These are phyloP conservation scores for Hirudo medicinalis DNA, from an alignment of 1,140 invertebrate species.

Conservation along the genomic window DNA sequence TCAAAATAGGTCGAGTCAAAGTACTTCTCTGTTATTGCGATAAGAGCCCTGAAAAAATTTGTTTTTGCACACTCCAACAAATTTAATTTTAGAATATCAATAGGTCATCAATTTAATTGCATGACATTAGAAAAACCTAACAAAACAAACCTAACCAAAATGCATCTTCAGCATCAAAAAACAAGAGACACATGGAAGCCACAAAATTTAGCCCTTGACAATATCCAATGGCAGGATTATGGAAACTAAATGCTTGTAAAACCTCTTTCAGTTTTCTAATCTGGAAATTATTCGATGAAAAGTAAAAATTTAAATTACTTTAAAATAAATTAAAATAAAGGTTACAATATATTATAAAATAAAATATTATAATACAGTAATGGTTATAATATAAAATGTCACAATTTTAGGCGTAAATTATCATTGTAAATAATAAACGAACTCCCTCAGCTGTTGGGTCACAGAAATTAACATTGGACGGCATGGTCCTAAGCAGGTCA, in stretches of 20 bases:
- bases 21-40: slow-evolving; percentile 45
- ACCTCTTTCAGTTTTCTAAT: slow-evolving; percentile 44
- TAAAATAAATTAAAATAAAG: too few relatives aligned
- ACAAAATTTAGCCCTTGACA: slow-evolving; percentile 50
- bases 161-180: slow-evolving; percentile 45
- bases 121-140: neutral
- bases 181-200: slow-evolving; percentile 44
- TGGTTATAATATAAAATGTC: too few relatives aligned
- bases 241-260: slow-evolving; percentile 45
- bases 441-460: slow-evolving; percentile 42
- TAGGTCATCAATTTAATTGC: neutral
- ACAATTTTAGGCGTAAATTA: too few relatives aligned
- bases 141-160: slow-evolving; percentile 44
- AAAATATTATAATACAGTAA: too few relatives aligned
- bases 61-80: neutral
- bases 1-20: slow-evolving; percentile 45
- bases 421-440: slow-evolving; percentile 21
- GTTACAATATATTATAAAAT: too few relatives aligned
- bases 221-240: slow-evolving; percentile 44
- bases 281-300: slow-evolving; percentile 26
- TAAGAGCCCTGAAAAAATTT: slow-evolving; percentile 34
- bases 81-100: neutral
- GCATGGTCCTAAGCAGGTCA: slow-evolving; percentile 46
- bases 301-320: too few relatives aligned
- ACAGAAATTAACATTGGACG: slow-evolving; percentile 44